Conservation (phyloP, 2,888 invertebrate species). For the Bellardia bayeri region DNA sequence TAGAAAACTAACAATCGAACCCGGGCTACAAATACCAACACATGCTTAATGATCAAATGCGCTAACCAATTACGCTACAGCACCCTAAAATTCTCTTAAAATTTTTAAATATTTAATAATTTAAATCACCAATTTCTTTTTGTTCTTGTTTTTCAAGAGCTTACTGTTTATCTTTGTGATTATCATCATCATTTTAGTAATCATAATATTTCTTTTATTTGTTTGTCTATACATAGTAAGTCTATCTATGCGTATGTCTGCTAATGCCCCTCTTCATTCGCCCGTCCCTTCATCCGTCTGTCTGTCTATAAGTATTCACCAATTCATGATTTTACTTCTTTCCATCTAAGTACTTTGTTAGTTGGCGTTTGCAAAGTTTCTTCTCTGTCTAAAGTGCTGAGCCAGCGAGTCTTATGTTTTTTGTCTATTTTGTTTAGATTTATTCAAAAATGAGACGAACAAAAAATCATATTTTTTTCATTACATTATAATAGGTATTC, state of each 20-base stretch:
- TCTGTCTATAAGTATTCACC: slow-evolving; percentile 10
- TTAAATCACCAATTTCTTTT: neutral
- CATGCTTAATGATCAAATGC: too few species aligned
- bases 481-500: slow-evolving; percentile 45
- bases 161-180: slow-evolving; percentile 22
- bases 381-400: slow-evolving; percentile 57
- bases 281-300: neutral
- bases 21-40: too few species aligned
- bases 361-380: slow-evolving; percentile 50
- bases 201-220: slow-evolving; percentile 39
- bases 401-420: slow-evolving; percentile 40
- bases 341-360: slow-evolving; percentile 43
- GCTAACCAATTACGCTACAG: too few species aligned
- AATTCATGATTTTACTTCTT: slow-evolving; percentile 29
- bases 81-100: too few species aligned
- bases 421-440: slow-evolving; percentile 23
- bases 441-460: slow-evolving; percentile 30
- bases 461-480: slow-evolving; percentile 49
- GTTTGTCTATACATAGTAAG: slow-evolving; percentile 15
- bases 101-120: too few species aligned
- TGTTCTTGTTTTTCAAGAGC: neutral
- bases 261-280: neutral
- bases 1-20: too few species aligned
- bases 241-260: slow-evolving; percentile 19
- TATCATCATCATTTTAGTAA: slow-evolving; percentile 50